Evolutionary conservation across 2,113 vertebrate species (phyloP), one percentile per base, ranked within the genome.

Genomic region (Seriola quinqueradiata): DNA sequence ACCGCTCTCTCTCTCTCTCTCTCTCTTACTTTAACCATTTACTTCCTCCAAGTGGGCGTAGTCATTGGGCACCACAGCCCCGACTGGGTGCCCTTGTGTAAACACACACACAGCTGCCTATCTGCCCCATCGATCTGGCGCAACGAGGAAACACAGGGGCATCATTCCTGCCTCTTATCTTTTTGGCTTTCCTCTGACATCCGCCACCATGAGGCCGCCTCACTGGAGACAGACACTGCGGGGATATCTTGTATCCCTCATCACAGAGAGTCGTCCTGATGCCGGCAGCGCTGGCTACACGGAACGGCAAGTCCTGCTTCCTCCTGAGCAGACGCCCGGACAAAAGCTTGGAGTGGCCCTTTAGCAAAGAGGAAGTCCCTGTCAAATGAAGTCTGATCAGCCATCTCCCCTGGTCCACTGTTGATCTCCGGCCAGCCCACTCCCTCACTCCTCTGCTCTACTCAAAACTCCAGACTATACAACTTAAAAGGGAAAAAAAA

Each of bases 101-200:
- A 90, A 92, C 90, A 91, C 83, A 90, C 82, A 89, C 79, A 89
- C 83, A 85, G 80, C 81, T 82, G 59, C 70, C 59, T 94, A 96
- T 96, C 95, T 82, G 74, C 11, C 38, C 52, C 59, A 79, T 79
- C 4, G 54, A 95, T 95, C 94, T 95, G 93, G 83, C 87, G 73
- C 79, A 85, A 93, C 85, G 70, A 95, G 91, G 94, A 95, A 96
- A 94, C 92, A 90, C 86, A 92, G 42, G 90, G 90, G 90, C 92
- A 93, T 93, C 93, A 90, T 91, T 95, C 90, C 90, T 92, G 84
- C 70, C 64, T 71, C 90, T 95, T 95, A 95, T 95, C 94, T 90
- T 69, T 59, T 86, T 89, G 89, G 83, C 90, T 92, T 92, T 84
- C 77, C 87, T 59, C 81, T 92, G 89, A 94, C 91, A 94, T 94